A percentile compares a stretch with the other conserved stretches of the same genome.
Evolutionary conservation across 2,113 vertebrate genomes (phyloP).

Genomic region (Verasper variegatus): DNA sequence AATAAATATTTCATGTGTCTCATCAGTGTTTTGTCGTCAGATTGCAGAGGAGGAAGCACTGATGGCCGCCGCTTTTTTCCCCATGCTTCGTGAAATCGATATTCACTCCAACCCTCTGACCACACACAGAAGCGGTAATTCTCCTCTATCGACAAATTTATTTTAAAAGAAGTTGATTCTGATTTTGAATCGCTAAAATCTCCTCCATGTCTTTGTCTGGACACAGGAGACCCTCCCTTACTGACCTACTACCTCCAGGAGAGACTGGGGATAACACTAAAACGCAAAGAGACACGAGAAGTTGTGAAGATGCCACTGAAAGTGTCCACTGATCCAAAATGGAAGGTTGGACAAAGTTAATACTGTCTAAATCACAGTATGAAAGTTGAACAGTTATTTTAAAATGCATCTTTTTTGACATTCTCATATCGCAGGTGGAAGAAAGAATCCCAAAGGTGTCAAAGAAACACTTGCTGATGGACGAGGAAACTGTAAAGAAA

Average conservation of each 20-base stretch:
- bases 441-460: constrained; percentile 72
- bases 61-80: constrained; percentile 85
- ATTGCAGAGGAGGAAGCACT: constrained; percentile 85
- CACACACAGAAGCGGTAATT: constrained; percentile 80
- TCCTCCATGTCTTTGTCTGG: not conserved
- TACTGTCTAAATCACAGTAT: not conserved
- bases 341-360: constrained; percentile 78
- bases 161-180: not conserved
- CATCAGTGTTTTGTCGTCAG: constrained; percentile 72
- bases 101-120: constrained; percentile 88
- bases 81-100: constrained; percentile 82
- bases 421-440: constrained; percentile 70
- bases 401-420: not conserved
- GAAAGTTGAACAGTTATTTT: not conserved
- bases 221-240: constrained; percentile 82
- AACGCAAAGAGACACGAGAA: constrained; percentile 62
- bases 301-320: constrained; percentile 62
- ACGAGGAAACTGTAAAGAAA: constrained; percentile 3
- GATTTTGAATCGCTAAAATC: not conserved
- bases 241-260: constrained; percentile 85
- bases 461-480: constrained; percentile 60
- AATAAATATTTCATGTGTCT: not conserved
- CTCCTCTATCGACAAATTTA: not conserved
- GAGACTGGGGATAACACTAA: constrained; percentile 83
- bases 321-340: constrained; percentile 69